Percentiles rank a stretch among this genome's conserved stretches.
Conservation (phyloP, 1,140 invertebrate genomes). For the Solenopsis fugax region DNA sequence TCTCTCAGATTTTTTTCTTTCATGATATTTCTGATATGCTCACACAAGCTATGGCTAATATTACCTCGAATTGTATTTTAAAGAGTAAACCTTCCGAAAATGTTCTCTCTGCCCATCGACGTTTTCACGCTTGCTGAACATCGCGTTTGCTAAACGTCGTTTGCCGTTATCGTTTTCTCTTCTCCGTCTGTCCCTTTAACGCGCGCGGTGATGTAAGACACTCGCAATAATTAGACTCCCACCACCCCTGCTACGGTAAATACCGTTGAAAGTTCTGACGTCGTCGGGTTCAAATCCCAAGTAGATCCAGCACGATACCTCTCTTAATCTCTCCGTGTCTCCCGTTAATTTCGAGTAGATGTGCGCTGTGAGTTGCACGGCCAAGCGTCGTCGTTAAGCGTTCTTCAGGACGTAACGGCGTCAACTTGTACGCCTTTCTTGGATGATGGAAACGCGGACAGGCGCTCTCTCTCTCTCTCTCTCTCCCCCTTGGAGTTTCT, state of each 20-base stretch:
- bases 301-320: slow-evolving; percentile 51
- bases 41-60: neutral
- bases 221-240: slow-evolving; percentile 51
- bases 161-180: neutral
- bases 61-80: neutral
- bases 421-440: slow-evolving; percentile 50
- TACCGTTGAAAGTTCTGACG: slow-evolving; percentile 58
- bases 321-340: slow-evolving; percentile 56
- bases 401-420: slow-evolving; percentile 54
- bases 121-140: neutral
- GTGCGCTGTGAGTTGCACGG: slow-evolving; percentile 24
- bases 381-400: slow-evolving; percentile 43
- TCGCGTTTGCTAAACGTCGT: neutral
- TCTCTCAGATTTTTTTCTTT: neutral
- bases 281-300: slow-evolving; percentile 55
- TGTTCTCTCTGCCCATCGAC: neutral
- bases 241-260: slow-evolving; percentile 24
- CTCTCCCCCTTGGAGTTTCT: slow-evolving; percentile 32
- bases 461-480: neutral
- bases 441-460: slow-evolving; percentile 50
- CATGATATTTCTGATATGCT: neutral
- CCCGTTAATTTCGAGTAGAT: slow-evolving; percentile 57
- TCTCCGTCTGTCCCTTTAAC: slow-evolving; percentile 1
- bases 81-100: neutral
- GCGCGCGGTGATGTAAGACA: slow-evolving; percentile 46